Evolutionary conservation across 1,140 invertebrate genomes (phyloP), one percentile per base, ranked within the genome.

Genomic region (Zophobas morio): DNA sequence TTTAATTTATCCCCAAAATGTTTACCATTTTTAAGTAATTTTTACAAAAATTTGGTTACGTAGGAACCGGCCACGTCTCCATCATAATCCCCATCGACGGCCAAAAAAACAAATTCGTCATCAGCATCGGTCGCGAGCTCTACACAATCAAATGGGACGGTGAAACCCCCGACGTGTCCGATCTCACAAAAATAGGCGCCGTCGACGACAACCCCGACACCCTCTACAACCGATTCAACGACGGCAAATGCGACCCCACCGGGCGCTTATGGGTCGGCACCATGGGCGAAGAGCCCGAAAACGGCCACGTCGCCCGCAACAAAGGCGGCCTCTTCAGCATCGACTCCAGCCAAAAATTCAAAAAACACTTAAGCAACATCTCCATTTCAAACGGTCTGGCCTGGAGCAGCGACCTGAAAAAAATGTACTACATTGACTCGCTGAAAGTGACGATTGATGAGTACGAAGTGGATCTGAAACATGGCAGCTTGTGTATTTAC

Each of bases 331-430:
- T 84, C 2, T 84, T 81, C 70, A 79, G 73, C 70, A 75, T 82
- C 35, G 49, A 57, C 2, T 33, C 46, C 34, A 72, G 75, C 42
- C 35, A 60, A 1, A 37, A 78, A 76, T 49, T 81, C 8, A 80
- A 82, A 63, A 84, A 79, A 53, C 81, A 86, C 72, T 88, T 81
- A 74, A 82, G 77, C 78, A 82, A 88, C 77, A 88, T 94, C n/a
- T 87, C 89, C 53, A 92, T 96, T 74, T 93, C 94, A 32, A 97
- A 96, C 84, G 95, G 96, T 0, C 84, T 96, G 2, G 91, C 91
- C 1, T 96, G 95, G 95, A 91, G 91, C 79, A 80, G 86, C 1
- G 88, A 91, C 63, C 88, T 90, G 72, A 90, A 90, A 35, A 90
- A 89, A 6, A 91, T 95, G 86, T 95, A 94, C 84, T 95, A 93